Conservation (phyloP, 2,797 vertebrate species). For the Gallinago nigripennis region DNA sequence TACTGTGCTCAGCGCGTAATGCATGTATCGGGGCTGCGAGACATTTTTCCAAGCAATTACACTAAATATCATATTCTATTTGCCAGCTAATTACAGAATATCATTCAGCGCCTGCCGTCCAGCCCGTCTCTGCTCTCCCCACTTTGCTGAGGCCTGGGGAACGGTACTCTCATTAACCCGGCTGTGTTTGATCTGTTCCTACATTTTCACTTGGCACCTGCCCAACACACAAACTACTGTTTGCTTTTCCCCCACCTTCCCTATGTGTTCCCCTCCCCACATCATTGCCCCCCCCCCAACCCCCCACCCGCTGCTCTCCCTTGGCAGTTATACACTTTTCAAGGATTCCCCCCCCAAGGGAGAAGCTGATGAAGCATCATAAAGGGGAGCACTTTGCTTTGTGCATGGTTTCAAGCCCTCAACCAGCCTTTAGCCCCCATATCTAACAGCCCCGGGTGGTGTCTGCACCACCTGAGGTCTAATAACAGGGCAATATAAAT, state of each 20-base stretch:
- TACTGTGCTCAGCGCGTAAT: not conserved
- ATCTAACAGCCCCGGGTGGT: not conserved
- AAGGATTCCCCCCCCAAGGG: not conserved
- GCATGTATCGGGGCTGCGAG: not conserved
- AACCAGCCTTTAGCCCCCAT: not conserved
- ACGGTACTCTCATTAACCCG: conserved; percentile 31
- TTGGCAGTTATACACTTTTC: not conserved
- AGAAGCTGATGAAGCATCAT: not conserved
- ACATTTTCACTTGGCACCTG: conserved; percentile 1
- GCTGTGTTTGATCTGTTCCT: conserved; percentile 11
- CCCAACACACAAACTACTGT: not conserved
- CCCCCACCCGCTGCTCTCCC: not conserved
- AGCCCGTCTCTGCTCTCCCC: not conserved
- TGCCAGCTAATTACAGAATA: conserved; percentile 70
- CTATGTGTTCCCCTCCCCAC: not conserved
- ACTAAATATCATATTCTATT: conserved; percentile 61
- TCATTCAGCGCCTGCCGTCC: conserved; percentile 16
- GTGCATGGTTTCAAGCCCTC: not conserved
- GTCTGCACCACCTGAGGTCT: not conserved
- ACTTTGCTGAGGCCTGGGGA: not conserved
- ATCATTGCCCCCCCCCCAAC: accelerated
- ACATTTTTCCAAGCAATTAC: conserved; percentile 65
- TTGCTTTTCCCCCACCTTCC: not conserved
- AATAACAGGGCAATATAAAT: not conserved
- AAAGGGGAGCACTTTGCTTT: not conserved